phyloP scores from a whole-genome alignment of 2,888 invertebrate genomes.

The Catocala sponsa region DNA sequence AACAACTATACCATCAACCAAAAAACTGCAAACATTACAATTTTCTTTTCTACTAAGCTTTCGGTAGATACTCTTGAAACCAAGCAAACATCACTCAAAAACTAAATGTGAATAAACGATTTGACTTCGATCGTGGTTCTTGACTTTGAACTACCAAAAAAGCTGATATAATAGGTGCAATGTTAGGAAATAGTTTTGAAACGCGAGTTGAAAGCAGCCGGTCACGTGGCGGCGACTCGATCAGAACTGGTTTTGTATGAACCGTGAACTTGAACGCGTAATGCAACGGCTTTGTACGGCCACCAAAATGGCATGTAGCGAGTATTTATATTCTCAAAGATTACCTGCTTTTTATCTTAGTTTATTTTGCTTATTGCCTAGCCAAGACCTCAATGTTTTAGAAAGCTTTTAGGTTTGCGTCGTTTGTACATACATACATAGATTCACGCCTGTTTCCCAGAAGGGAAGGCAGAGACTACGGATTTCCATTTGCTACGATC shows the following conservation, averaged over 20 bases:
- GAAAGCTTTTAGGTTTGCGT: too few species aligned
- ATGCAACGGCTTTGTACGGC: conserved; percentile 15
- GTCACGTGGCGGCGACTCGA: conserved; percentile 25
- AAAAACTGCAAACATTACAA: neutral
- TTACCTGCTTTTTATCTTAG: neutral
- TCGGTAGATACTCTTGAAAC: too few species aligned
- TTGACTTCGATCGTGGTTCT: neutral
- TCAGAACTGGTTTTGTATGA: conserved; percentile 39
- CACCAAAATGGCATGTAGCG: conserved; percentile 3
- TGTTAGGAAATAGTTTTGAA: conserved; percentile 36
- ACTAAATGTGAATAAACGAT: neutral
- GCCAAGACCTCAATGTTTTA: too few species aligned
- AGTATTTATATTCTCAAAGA: neutral
- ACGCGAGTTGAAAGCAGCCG: conserved; percentile 40
- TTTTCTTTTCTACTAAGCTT: too few species aligned
- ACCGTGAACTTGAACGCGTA: conserved; percentile 47
- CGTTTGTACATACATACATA: too few species aligned
- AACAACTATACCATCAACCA: too few species aligned
- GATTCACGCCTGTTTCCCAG: too few species aligned
- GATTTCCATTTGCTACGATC: too few species aligned
- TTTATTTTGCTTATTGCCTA: too few species aligned
- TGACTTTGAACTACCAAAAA: conserved; percentile 18
- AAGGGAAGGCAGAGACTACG: too few species aligned
- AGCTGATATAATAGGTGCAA: conserved; percentile 15
- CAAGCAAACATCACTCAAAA: neutral